A percentile compares a stretch with the other conserved stretches of the same genome.
These are phyloP conservation scores for Aphaenogaster ashmeadi DNA, from an alignment of 1,140 invertebrate species.

Conservation along the genomic window DNA sequence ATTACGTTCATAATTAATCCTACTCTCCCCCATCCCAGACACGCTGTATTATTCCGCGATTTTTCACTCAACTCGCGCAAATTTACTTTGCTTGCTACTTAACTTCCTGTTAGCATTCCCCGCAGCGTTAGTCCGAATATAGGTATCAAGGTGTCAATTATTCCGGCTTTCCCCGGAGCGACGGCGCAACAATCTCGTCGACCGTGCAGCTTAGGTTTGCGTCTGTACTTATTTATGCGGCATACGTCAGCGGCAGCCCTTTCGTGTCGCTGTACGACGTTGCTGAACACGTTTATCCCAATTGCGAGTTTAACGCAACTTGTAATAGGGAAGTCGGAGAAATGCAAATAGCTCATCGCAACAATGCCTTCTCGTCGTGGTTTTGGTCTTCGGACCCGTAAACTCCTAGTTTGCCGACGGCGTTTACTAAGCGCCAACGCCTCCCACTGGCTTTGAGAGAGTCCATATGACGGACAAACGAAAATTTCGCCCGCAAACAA, in stretches of 20 bases:
- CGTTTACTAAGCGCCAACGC: neutral
- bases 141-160: conserved; percentile 31
- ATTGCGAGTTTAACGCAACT: conserved; percentile 31
- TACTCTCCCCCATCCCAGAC: neutral
- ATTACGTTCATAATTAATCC: conserved; percentile 12
- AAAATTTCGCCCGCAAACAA: conserved; percentile 1
- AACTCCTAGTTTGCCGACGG: conserved; percentile 8
- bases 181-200: conserved; percentile 12
- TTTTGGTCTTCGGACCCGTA: neutral
- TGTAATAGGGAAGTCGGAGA: conserved; percentile 10
- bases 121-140: conserved; percentile 17
- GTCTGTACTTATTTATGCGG: conserved; percentile 48
- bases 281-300: conserved; percentile 1
- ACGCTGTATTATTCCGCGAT: neutral
- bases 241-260: conserved; percentile 24
- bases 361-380: conserved; percentile 6
- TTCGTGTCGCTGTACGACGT: neutral
- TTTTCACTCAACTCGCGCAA: neutral
- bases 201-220: conserved; percentile 14
- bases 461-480: neutral
- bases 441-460: neutral
- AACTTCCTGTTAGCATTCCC: neutral
- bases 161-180: neutral
- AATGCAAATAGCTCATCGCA: conserved; percentile 39
- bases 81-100: neutral